Conservation (phyloP, 2,888 invertebrate genomes). For the Chrysodeixis includens region DNA sequence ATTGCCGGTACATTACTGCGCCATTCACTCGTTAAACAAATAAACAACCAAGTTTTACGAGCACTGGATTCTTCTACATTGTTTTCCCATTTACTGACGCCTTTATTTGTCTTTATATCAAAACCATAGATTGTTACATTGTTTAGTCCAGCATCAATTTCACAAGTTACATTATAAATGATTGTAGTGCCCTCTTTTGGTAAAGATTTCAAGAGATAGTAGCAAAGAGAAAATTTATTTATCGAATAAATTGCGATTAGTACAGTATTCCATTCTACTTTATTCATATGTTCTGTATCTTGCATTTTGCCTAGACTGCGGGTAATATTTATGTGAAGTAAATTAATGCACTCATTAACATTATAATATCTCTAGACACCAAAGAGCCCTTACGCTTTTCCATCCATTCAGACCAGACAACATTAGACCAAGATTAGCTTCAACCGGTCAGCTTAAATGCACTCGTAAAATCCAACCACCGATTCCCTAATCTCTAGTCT, state of each 20-base stretch:
- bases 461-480: not conserved
- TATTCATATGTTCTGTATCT: not conserved
- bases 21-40: not conserved
- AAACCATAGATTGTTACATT: constrained; percentile 5
- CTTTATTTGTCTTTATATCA: constrained; percentile 2
- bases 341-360: too few species aligned
- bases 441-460: too few species aligned
- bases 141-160: not conserved
- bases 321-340: too few species aligned
- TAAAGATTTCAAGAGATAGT: too few species aligned
- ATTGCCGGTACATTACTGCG: not conserved
- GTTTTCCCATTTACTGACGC: constrained; percentile 5
- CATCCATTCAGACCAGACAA: too few species aligned
- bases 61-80: not conserved
- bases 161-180: not conserved
- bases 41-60: constrained; percentile 2
- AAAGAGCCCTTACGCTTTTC: too few species aligned
- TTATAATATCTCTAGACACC: too few species aligned
- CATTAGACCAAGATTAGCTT: too few species aligned
- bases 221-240: too few species aligned
- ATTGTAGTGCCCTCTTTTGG: too few species aligned
- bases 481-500: constrained; percentile 26
- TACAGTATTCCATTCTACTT: not conserved
- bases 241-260: not conserved
- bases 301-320: not conserved